These are phyloP conservation scores for Alectoris magna DNA, from an alignment of 2,797 vertebrate genomes.

Conservation along the genomic window DNA sequence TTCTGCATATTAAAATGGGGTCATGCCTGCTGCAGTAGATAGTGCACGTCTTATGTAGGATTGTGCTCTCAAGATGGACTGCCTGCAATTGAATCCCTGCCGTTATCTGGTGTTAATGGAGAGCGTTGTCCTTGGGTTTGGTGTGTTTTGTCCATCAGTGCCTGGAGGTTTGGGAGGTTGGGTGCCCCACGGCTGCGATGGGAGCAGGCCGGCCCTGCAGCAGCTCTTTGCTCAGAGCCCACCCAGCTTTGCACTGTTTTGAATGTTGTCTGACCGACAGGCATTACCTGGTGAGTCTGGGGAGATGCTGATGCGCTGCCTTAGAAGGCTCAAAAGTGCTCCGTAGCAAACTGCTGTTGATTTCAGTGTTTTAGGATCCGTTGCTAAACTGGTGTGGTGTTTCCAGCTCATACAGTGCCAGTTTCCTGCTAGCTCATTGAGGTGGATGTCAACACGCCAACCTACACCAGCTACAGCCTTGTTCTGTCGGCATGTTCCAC, in stretches of 20 bases:
- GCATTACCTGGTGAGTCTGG: not conserved
- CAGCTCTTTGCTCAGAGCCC: not conserved
- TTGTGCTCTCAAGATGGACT: constrained; percentile 17
- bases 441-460: not conserved
- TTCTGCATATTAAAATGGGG: not conserved
- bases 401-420: not conserved
- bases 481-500: not conserved
- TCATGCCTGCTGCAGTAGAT: constrained; percentile 56
- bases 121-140: not conserved
- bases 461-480: not conserved
- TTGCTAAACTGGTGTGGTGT: not conserved
- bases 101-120: not conserved
- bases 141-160: not conserved
- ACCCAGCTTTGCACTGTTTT: constrained; percentile 5
- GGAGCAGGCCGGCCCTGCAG: not conserved
- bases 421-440: not conserved
- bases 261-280: not conserved
- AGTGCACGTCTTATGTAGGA: not conserved
- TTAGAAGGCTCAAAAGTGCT: constrained; percentile 28
- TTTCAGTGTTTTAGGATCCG: not conserved
- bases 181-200: not conserved
- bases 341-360: not conserved
- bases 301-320: not conserved
- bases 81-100: not conserved
- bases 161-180: not conserved